Base-by-base conservation (phyloP, 2,113 vertebrate genomes). In the Tichodroma muraria region DNA sequence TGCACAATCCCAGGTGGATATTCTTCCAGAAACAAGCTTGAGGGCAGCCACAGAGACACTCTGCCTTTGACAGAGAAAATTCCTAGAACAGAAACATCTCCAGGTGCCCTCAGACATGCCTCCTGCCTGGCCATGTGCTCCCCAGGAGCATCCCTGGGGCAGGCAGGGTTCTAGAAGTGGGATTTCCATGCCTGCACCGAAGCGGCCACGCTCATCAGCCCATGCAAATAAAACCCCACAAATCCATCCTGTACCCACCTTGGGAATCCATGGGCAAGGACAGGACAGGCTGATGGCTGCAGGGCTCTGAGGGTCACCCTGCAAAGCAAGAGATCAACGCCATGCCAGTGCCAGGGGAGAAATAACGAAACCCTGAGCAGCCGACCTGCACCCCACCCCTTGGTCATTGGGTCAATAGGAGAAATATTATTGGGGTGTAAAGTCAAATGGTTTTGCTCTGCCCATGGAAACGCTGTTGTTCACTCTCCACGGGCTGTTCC, bases 121-220 rank as follows among this genome's bases (percentile, higher is more conserved):
- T 19, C 38, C 42, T 3, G 3, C 44, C 35, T 1, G 1, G 30
- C 15, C 59, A 12, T 0, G 0, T 1, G 6, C 16, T 16, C 18
- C 25, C 35, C 15, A 1, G n/a, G 14, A 85, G 21, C 80, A 30
- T 6, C 52, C 52, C 38, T 8, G 0, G 4, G 38, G 45, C 6
- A 0, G 10, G 66, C 61, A 23, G 42, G 27, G 28, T 3, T 27
- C 56, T 61, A 40, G 49, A 42, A 27, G 38, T 0, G 5, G 25
- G 10, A 19, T 45, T 56, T 56, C 37, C 30, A 3, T 25, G 50
- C 45, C 75, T 8, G 5, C 15, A 8, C 23, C 0, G 2, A 21
- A 28, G 37, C 30, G 33, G 69, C n/a, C 4, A 7, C 2, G 1
- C n/a, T 25, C 8, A 3, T 27, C 79, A 53, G 27, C 47, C 28